Base-by-base conservation (phyloP, 2,797 vertebrate genomes). In the Threskiornis aethiopicus region DNA sequence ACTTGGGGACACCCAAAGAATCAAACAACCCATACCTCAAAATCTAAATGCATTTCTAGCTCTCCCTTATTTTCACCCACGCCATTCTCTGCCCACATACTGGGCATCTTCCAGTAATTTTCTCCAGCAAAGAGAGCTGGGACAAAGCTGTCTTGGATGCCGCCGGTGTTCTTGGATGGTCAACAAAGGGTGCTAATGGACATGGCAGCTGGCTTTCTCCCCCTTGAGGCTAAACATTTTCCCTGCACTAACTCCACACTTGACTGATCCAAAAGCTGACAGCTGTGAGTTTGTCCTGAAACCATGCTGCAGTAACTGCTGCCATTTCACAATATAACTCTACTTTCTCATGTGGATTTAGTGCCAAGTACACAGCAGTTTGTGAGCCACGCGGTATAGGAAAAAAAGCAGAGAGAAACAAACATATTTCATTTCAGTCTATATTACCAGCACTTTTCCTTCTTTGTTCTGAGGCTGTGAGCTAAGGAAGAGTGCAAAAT, bases 221-320 rank as follows among this genome's bases (percentile, higher is more conserved):
- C 89, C 54, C 94, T 95, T 64, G 97, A 97, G 94, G 46, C 65
- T 96, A 89, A 96, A 94, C 93, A 92, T 95, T 93, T 96, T 92
- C 96, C 85, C 90, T 93, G 77, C 84, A 94, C 87, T 86, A 92
- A 94, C 87, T 91, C 89, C 95, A 93, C 96, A 96, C 90, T 77
- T 73, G 62, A 93, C 88, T 97, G 92, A 89, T 89, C 97, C 95
- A 92, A 95, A 92, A 95, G 69, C 70, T 83, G 87, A 93, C 87
- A 95, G 76, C 82, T 94, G 62, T 94, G 84, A 96, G 95, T 96
- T 85, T 95, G 80, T 95, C 87, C 90, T 93, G 91, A 95, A 93
- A 85, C 71, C 77, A 89, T 35, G 84, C 77, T 93, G 94, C 54
- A 84, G 78, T 90, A 95, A 54, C 90, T 54, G 73, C 83, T 79